Percentiles rank a stretch among this genome's conserved stretches.
phyloP scores from a whole-genome alignment of 2,797 vertebrate genomes.

The Muscicapa comitata region DNA sequence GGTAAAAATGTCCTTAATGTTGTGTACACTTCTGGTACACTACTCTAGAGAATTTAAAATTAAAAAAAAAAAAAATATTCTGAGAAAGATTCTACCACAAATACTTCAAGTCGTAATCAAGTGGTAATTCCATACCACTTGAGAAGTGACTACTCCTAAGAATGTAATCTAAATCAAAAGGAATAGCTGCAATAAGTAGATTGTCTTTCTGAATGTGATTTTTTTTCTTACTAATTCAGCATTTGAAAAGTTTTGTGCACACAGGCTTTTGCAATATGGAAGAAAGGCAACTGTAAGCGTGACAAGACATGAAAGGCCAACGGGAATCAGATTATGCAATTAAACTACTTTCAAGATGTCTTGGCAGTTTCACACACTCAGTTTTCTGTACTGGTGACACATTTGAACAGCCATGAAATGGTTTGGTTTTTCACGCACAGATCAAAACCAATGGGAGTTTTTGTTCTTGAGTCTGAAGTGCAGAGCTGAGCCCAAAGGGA shows the following conservation, averaged over 20 bases:
- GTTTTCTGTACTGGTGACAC: neutral
- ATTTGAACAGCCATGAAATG: neutral
- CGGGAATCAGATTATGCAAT: neutral
- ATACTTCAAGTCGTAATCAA: neutral
- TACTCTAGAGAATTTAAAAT: neutral
- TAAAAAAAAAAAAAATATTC: neutral
- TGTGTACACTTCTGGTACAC: neutral
- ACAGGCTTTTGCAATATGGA: neutral
- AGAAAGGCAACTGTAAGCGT: neutral
- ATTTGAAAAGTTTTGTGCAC: neutral
- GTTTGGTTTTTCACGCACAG: neutral
- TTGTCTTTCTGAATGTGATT: neutral
- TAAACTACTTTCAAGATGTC: neutral
- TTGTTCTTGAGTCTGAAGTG: neutral
- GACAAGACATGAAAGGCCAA: neutral
- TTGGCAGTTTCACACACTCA: neutral
- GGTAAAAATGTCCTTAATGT: neutral
- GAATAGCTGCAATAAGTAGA: neutral
- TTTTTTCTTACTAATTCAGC: neutral
- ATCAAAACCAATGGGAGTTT: neutral
- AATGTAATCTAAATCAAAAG: neutral
- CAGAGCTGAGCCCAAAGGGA: neutral
- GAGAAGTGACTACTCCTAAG: neutral
- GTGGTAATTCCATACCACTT: neutral
- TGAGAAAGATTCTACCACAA: neutral